Conservation (phyloP, 30 jellyfish, hydroid and myxozoan genomes). For the Mastigias papua region DNA sequence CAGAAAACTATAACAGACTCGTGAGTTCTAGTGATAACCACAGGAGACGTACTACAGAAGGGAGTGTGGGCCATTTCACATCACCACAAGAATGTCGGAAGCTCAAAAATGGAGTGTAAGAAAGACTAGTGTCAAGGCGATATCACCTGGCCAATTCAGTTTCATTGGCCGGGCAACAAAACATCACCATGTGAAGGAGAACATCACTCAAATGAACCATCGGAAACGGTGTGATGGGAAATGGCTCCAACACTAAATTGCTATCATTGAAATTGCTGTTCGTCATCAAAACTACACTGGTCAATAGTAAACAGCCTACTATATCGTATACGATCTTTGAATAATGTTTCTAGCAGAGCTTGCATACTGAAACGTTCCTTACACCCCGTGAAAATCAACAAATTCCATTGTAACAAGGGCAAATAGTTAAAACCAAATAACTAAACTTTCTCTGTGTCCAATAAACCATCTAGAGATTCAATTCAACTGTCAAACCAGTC, state of each 20-base stretch:
- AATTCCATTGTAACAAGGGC: slow-evolving; percentile 33
- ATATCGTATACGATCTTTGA: not conserved
- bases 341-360: not conserved
- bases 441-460: slow-evolving; percentile 4
- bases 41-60: too few relatives aligned
- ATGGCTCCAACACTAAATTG: not conserved
- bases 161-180: not conserved
- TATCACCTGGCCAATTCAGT: too few relatives aligned
- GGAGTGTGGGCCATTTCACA: too few relatives aligned
- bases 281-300: not conserved
- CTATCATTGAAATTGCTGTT: not conserved
- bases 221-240: not conserved
- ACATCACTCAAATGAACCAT: not conserved
- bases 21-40: too few relatives aligned
- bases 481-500: slow-evolving; percentile 93
- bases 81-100: too few relatives aligned
- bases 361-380: slow-evolving; percentile 19
- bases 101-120: too few relatives aligned
- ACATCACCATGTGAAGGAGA: not conserved
- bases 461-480: not conserved
- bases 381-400: slow-evolving; percentile 54
- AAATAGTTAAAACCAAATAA: slow-evolving; percentile 16
- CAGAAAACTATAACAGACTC: too few relatives aligned
- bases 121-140: too few relatives aligned
- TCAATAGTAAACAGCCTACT: not conserved